Evolutionary conservation across 2,888 invertebrate species (phyloP), one percentile per base, ranked within the genome.

Genomic region (Mellilla xanthometata): DNA sequence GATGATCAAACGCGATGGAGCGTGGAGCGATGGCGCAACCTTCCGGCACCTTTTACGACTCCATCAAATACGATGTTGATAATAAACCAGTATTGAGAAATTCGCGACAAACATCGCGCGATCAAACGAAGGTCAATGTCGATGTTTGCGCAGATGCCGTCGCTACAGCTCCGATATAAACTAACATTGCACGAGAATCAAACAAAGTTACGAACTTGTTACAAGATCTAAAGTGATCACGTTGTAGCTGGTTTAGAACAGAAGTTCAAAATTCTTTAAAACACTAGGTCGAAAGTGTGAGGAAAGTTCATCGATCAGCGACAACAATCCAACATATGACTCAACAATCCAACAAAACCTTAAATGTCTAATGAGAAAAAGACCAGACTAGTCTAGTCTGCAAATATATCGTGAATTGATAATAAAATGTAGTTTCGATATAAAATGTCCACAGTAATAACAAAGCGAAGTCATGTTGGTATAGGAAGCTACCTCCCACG

Each of bases 121-220:
- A 28, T 12, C 26, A 9, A 12, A 5, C 22, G 68, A 72, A 75
- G 75, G 76, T 69, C 76, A 72, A 59, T 65, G 58, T 49, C 60
- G 58, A 61, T 68, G 69, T 72, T 71, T 73, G 68, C 59, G 61
- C 68, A 72, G 63, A 69, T 71, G 67, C 59, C 62, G 60, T 48
- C 41, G 35, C 6, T 4, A 28, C n/a, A 11, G 13, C 7, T 10
- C 26, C 15, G 12, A 35, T 10, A 10, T 27, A 13, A 34, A 34
- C 9, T 27, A 35, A 36, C 13, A 36, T 28, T 36, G 19, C 22
- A 3, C 7, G 8, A 11, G 9, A 28, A 36, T 19, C 36, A 1
- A 13, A 23, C 19, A 30, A 22, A 28, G 23, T 28, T 34, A n/a
- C 6, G 6, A 36, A n/a, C n/a, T 36, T 11, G 28, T 28, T 36